Evolutionary conservation across 1,140 invertebrate species (phyloP).

Genomic region (Lasaia peninsularis): DNA sequence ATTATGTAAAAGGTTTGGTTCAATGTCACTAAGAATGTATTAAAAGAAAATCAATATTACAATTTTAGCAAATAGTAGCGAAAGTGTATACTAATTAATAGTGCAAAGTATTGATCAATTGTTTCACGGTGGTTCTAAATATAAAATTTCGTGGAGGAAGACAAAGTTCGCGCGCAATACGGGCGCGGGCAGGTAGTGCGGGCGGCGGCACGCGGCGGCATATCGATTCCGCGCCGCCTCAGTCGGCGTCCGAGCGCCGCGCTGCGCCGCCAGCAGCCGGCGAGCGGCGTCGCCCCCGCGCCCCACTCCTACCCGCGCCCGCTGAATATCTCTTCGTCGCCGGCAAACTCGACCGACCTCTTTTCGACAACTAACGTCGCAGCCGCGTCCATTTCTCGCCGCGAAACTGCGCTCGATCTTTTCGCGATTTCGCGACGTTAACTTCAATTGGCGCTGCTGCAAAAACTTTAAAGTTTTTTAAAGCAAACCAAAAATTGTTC

Average conservation of each 20-base stretch:
- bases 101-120: slow-evolving; percentile 76
- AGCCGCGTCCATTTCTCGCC: slow-evolving; percentile 61
- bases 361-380: slow-evolving; percentile 72
- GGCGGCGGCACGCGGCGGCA: slow-evolving; percentile 55
- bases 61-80: slow-evolving; percentile 28
- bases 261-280: slow-evolving; percentile 64
- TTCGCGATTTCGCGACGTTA: slow-evolving; percentile 25
- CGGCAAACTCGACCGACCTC: slow-evolving; percentile 74
- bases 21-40: neutral
- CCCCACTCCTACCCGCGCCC: slow-evolving; percentile 36
- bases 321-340: slow-evolving; percentile 56
- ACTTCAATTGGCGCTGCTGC: slow-evolving; percentile 20
- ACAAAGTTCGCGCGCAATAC: slow-evolving; percentile 75
- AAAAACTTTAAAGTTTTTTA: slow-evolving; percentile 7
- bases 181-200: slow-evolving; percentile 64
- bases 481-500: neutral
- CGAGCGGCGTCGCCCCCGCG: slow-evolving; percentile 60
- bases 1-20: slow-evolving; percentile 18
- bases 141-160: slow-evolving; percentile 74
- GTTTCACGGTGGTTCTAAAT: slow-evolving; percentile 75
- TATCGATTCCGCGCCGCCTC: slow-evolving; percentile 69
- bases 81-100: slow-evolving; percentile 71
- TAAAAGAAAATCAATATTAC: slow-evolving; percentile 16
- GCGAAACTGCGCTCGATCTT: slow-evolving; percentile 62
- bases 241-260: slow-evolving; percentile 71